phyloP scores from a whole-genome alignment of 2,888 invertebrate genomes.

The Tenthredo amoena region DNA sequence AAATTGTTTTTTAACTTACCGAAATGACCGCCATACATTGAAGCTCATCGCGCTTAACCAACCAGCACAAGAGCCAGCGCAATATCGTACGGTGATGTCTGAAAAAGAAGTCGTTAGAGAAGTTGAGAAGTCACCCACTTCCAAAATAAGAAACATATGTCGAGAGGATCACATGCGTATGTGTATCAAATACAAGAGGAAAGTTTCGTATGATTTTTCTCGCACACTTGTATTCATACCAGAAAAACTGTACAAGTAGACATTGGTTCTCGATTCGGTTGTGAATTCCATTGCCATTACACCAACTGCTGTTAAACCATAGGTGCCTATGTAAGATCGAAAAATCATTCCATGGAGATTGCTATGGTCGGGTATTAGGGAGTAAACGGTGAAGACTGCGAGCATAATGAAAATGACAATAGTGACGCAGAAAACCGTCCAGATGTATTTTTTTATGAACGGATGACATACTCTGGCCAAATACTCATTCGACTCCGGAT shows the following conservation, averaged over 20 bases:
- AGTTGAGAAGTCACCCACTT: not conserved
- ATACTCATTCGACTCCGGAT: not conserved
- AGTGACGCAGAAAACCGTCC: not conserved
- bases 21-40: constrained; percentile 21
- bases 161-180: too few species aligned
- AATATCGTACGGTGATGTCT: not conserved
- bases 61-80: not conserved
- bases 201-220: not conserved
- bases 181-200: not conserved
- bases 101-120: not conserved
- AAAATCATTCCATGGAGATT: constrained; percentile 82
- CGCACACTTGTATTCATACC: not conserved
- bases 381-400: constrained; percentile 81
- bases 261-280: not conserved
- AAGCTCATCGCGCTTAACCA: constrained; percentile 38
- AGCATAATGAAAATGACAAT: not conserved
- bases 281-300: not conserved
- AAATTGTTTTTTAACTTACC: not conserved
- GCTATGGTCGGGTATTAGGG: constrained; percentile 83
- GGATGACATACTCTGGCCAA: constrained; percentile 7
- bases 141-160: too few species aligned
- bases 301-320: not conserved
- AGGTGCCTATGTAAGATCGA: constrained; percentile 16
- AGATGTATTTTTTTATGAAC: not conserved
- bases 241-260: not conserved